Percentiles rank a stretch among this genome's conserved stretches.
Conservation (phyloP, 23 tunicate genomes). For the Halocynthia aurantium region DNA sequence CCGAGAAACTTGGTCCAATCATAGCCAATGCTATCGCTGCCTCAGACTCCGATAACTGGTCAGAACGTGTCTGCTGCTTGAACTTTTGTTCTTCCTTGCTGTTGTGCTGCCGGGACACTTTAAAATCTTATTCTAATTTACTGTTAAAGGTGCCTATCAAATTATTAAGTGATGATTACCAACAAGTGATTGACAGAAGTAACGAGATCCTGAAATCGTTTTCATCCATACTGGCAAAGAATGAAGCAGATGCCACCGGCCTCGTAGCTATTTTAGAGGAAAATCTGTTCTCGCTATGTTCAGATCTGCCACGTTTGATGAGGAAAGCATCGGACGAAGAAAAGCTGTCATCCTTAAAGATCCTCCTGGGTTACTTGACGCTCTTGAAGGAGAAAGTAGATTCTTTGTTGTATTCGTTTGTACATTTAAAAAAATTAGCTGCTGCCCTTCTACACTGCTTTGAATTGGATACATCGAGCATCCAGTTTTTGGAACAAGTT, state of each 20-base stretch:
- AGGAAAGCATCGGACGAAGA: constrained; percentile 30
- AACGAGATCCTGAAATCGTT: constrained; percentile 16
- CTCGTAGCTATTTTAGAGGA: constrained; percentile 29
- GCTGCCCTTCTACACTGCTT: constrained; percentile 44
- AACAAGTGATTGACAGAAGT: constrained; percentile 7
- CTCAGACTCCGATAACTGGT: constrained; percentile 20
- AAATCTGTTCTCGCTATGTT: constrained; percentile 25
- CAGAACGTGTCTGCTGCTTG: constrained; percentile 19
- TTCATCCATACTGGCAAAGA: neutral
- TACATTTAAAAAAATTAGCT: constrained; percentile 29
- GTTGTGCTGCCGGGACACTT: constrained; percentile 6
- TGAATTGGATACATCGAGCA: constrained; percentile 37
- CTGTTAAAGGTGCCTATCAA: constrained; percentile 44
- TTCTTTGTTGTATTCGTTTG: constrained; percentile 19
- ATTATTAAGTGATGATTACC: constrained; percentile 43
- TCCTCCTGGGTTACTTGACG: constrained; percentile 43
- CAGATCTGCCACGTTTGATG: constrained; percentile 27
- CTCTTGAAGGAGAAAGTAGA: constrained; percentile 28
- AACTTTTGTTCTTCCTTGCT: constrained; percentile 27
- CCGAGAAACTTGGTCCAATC: constrained; percentile 31
- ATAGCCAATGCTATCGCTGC: constrained; percentile 16
- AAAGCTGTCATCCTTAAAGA: constrained; percentile 26
- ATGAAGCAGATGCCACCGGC: neutral
- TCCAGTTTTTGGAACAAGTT: constrained; percentile 34
- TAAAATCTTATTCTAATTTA: constrained; percentile 13